A percentile compares a stretch with the other conserved stretches of the same genome.
These are phyloP conservation scores for Ectropis crepuscularia DNA, from an alignment of 2,888 invertebrate genomes.

Conservation along the genomic window DNA sequence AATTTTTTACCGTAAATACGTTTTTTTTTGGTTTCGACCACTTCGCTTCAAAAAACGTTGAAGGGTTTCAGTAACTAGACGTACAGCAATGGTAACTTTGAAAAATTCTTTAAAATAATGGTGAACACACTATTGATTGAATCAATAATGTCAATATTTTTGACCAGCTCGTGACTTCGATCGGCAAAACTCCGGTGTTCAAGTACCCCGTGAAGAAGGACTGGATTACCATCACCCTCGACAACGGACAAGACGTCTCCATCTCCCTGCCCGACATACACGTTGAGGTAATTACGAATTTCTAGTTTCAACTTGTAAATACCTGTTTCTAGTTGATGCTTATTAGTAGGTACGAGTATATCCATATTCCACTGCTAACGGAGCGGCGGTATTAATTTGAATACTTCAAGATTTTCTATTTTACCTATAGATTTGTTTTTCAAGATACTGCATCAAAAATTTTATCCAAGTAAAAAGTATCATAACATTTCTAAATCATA, in stretches of 20 bases:
- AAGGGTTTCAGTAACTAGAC: too few species aligned
- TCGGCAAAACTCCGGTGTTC: constrained; percentile 74
- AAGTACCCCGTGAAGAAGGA: constrained; percentile 83
- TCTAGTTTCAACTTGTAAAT: not conserved
- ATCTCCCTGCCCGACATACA: constrained; percentile 88
- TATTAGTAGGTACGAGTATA: not conserved
- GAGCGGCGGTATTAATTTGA: too few species aligned
- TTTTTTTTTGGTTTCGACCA: too few species aligned
- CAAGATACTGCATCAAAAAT: too few species aligned
- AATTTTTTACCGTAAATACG: too few species aligned
- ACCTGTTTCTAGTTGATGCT: not conserved
- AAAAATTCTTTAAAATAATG: not conserved
- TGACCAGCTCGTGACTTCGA: constrained; percentile 72
- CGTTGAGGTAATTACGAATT: constrained; percentile 84
- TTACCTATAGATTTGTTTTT: too few species aligned
- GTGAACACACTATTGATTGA: not conserved
- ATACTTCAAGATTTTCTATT: too few species aligned
- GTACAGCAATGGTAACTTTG: not conserved
- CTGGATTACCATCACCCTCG: constrained; percentile 86
- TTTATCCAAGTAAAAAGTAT: too few species aligned
- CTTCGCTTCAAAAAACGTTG: too few species aligned
- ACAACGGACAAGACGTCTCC: constrained; percentile 86
- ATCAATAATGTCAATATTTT: not conserved
- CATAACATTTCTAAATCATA: too few species aligned
- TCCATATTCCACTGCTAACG: not conserved